Evolutionary conservation across 30 jellyfish, hydroid and myxozoan species (phyloP).

Genomic region (Hydractinia echinata): DNA sequence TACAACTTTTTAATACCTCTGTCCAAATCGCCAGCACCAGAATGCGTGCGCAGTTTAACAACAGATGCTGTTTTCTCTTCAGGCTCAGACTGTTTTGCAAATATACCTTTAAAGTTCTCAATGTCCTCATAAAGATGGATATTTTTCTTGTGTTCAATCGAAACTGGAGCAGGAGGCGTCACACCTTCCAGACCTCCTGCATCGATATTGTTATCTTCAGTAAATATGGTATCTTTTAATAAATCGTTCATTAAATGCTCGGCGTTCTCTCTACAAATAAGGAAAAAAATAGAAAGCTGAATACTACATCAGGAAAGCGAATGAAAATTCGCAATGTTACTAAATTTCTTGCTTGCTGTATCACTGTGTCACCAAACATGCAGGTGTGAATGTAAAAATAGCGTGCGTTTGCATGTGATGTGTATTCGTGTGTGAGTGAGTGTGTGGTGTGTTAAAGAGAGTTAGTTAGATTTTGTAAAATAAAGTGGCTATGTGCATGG

Average conservation of each 20-base stretch:
- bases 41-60: conserved; percentile 23
- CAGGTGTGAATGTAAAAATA: background rate
- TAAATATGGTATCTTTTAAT: conserved; percentile 51
- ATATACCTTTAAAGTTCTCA: conserved; percentile 11
- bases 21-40: conserved; percentile 8
- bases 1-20: conserved; percentile 11
- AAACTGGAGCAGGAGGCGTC: background rate
- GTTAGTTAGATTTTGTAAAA: background rate
- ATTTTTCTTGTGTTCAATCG: background rate
- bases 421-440: background rate
- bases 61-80: conserved; percentile 7
- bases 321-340: background rate
- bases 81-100: conserved; percentile 21
- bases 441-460: background rate
- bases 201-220: conserved; percentile 28
- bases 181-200: conserved; percentile 48
- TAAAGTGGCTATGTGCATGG: conserved; percentile 2
- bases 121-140: conserved; percentile 19
- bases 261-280: conserved; percentile 43
- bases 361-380: no score
- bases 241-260: conserved; percentile 52
- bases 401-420: background rate
- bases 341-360: background rate
- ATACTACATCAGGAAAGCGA: background rate
- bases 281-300: background rate